Percentiles rank a stretch among this genome's conserved stretches.
These are phyloP conservation scores for Conistra vaccinii DNA, from an alignment of 2,888 invertebrate genomes.

Conservation along the genomic window DNA sequence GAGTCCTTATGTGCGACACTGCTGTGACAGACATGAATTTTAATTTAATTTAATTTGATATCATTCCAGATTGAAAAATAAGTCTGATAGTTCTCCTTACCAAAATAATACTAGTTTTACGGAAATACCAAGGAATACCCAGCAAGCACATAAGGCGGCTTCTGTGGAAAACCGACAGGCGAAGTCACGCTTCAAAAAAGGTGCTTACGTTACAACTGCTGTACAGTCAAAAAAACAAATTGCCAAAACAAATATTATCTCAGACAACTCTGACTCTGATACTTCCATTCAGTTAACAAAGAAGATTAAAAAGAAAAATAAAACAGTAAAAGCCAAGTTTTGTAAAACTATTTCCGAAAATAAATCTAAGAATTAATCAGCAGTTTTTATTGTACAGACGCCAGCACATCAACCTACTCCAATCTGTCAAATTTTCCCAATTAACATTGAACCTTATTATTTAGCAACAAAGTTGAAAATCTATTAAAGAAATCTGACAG, in stretches of 20 bases:
- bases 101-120: constrained; percentile 86
- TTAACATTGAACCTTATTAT: too few species aligned
- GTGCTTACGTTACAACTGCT: constrained; percentile 91
- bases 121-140: constrained; percentile 83
- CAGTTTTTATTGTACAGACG: too few species aligned
- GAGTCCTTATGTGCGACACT: too few species aligned
- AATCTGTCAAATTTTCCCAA: too few species aligned
- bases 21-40: too few species aligned
- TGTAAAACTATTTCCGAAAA: constrained; percentile 77
- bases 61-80: constrained; percentile 85
- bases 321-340: constrained; percentile 78
- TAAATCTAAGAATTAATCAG: constrained; percentile 76
- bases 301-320: constrained; percentile 87
- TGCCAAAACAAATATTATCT: constrained; percentile 74
- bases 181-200: constrained; percentile 90
- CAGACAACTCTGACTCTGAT: constrained; percentile 87
- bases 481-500: too few species aligned
- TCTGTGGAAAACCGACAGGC: constrained; percentile 76
- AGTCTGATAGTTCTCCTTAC: constrained; percentile 82
- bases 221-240: constrained; percentile 84
- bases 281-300: constrained; percentile 83
- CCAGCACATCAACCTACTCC: too few species aligned
- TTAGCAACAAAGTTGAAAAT: too few species aligned
- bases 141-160: constrained; percentile 73
- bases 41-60: too few species aligned